phyloP scores from a whole-genome alignment of 2,797 vertebrate genomes.

The Falco rusticolus region DNA sequence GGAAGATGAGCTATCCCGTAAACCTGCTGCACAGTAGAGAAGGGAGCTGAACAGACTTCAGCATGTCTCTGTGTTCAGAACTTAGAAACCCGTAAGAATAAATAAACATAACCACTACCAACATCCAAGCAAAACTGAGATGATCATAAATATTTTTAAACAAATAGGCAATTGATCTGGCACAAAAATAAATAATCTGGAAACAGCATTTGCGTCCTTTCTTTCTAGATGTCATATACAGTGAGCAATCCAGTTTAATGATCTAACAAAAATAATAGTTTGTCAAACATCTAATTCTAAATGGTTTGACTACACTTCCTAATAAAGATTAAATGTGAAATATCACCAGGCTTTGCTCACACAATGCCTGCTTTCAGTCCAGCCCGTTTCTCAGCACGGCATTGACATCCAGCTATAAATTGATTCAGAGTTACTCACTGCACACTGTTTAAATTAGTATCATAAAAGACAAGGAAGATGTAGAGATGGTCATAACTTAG shows the following conservation, averaged over 20 bases:
- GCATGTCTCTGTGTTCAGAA: not conserved
- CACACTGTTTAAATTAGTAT: conserved; percentile 34
- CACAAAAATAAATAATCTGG: not conserved
- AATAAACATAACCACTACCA: not conserved
- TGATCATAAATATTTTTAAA: not conserved
- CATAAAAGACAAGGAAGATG: conserved; percentile 30
- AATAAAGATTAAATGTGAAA: conserved; percentile 65
- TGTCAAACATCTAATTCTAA: conserved; percentile 30
- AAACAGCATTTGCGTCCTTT: not conserved
- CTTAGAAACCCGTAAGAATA: not conserved
- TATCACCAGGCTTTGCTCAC: conserved; percentile 32
- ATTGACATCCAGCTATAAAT: conserved; percentile 24
- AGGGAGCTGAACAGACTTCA: not conserved
- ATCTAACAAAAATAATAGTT: conserved; percentile 11
- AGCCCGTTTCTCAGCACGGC: conserved; percentile 22
- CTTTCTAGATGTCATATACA: not conserved
- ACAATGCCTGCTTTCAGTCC: conserved; percentile 50
- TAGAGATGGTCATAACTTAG: not conserved
- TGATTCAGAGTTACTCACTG: conserved; percentile 36
- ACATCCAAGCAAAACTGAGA: not conserved
- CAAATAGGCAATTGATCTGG: not conserved
- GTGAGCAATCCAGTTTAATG: not conserved
- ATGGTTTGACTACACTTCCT: conserved; percentile 16
- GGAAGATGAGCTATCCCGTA: not conserved
- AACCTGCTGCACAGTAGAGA: not conserved